These are phyloP conservation scores for Centropyge bicolor DNA, from an alignment of 2,797 vertebrate genomes.

Conservation along the genomic window DNA sequence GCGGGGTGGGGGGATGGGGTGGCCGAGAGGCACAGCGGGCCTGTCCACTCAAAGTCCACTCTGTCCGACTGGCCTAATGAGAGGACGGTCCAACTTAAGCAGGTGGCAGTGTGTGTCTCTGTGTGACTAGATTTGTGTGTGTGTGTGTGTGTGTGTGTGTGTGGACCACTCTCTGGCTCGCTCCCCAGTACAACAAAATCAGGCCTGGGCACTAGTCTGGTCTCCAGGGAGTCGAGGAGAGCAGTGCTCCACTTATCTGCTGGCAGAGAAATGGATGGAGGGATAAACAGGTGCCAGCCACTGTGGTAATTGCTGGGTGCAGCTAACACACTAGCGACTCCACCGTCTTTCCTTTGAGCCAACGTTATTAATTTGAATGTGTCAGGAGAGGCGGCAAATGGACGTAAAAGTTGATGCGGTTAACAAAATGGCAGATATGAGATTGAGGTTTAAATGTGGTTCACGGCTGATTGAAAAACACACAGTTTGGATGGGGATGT, in stretches of 20 bases:
- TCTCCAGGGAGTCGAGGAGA: slow-evolving; percentile 60
- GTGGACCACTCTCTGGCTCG: slow-evolving; percentile 60
- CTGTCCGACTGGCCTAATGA: slow-evolving; percentile 50
- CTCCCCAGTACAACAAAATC: slow-evolving; percentile 67
- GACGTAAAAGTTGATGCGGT: slow-evolving; percentile 23
- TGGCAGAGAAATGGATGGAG: slow-evolving; percentile 63
- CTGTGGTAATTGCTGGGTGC: slow-evolving; percentile 56
- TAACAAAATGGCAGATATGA: slow-evolving; percentile 14
- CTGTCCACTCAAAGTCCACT: slow-evolving; percentile 47
- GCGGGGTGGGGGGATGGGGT: too few species aligned
- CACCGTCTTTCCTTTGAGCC: slow-evolving; percentile 26
- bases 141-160: slow-evolving; percentile 36
- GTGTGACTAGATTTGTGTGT: slow-evolving; percentile 29
- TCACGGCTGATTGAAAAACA: slow-evolving; percentile 41
- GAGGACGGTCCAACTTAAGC: slow-evolving; percentile 58
- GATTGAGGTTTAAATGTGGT: slow-evolving; percentile 29
- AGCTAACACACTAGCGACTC: slow-evolving; percentile 31
- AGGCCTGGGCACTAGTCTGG: slow-evolving; percentile 45
- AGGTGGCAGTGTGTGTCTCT: slow-evolving; percentile 54
- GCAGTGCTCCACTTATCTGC: slow-evolving; percentile 72
- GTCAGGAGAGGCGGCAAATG: slow-evolving; percentile 25
- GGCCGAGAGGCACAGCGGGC: slow-evolving; percentile 29
- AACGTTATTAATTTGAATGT: slow-evolving; percentile 35
- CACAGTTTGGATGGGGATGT: slow-evolving; percentile 4
- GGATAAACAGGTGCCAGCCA: slow-evolving; percentile 61